Base-by-base conservation (phyloP, 2,797 vertebrate species). In the Agapornis canus region DNA sequence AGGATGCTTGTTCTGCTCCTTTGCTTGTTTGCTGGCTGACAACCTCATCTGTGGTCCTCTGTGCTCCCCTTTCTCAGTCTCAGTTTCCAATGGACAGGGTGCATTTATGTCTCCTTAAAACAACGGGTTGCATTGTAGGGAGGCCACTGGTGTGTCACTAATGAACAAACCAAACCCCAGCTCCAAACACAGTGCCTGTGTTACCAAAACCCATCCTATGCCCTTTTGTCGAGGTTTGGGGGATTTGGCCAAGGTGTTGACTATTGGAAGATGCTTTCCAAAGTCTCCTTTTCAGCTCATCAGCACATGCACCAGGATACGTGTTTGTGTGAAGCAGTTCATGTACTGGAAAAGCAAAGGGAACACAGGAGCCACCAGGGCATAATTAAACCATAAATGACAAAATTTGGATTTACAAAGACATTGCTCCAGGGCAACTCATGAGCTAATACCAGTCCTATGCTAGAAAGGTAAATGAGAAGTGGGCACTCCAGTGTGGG, bases 181-280 rank as follows among this genome's bases (percentile, higher is more conserved):
- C 43, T 45, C 43, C 43, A 45, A 45, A 45, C 43, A 13, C 6
- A 0, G 10, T 2, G 40, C 9, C 23, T 4, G 29, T 5, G 10
- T 10, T 15, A 5, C 16, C 13, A 0, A 3, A 7, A 15, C 3
- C 57, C 54, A 25, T 35, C 14, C 32, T 57, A 35, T 6, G 5
- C 54, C 9, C 32, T 57, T 57, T 57, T 57, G 14, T 57, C 54
- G 35, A 25, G 32, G 32, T 35, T 16, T 57, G 32, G 32, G n/a
- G 13, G 17, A 0, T 10, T 10, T 57, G 32, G 5, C 31, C 35
- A 29, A 3, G 0, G 1, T 0, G 0, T 15, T 12, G 48, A 20
- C 27, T 10, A 32, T 25, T 8, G 60, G 22, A 32, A 51, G 25
- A 9, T 10, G 27, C 17, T 40, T 77, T 31, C 43, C 49, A n/a